A percentile compares a stretch with the other conserved stretches of the same genome.
Conservation (phyloP, 2,113 vertebrate species). For the Irena cyanogastra region DNA sequence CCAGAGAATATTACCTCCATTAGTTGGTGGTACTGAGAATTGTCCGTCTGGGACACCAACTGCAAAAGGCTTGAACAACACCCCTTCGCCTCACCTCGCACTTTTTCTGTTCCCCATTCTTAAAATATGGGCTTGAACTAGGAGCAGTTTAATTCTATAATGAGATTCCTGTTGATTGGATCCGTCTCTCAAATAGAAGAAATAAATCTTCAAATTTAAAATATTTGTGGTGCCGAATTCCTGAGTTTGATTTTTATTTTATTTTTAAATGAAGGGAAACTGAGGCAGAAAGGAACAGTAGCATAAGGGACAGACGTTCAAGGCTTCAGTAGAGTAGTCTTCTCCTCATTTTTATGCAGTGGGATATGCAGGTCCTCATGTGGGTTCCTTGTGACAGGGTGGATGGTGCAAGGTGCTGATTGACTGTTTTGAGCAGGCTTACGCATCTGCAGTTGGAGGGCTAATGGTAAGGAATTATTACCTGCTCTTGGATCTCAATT, state of each 20-base stretch:
- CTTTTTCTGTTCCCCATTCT: neutral
- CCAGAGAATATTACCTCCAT: neutral
- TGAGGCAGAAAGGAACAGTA: neutral
- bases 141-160: neutral
- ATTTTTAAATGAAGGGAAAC: neutral
- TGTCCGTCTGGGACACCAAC: neutral
- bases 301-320: neutral
- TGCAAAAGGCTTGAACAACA: neutral
- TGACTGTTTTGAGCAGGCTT: neutral
- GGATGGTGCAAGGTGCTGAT: neutral
- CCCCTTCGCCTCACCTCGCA: neutral
- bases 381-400: neutral
- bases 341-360: neutral
- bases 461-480: constrained; percentile 16
- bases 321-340: neutral
- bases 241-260: neutral
- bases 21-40: neutral
- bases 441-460: neutral
- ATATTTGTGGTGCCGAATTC: neutral
- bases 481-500: constrained; percentile 19
- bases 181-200: neutral
- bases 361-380: neutral
- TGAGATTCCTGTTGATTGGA: neutral
- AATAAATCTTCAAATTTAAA: neutral
- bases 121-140: neutral